phyloP scores from a whole-genome alignment of 2,888 invertebrate genomes.

The Argyresthia goedartella region DNA sequence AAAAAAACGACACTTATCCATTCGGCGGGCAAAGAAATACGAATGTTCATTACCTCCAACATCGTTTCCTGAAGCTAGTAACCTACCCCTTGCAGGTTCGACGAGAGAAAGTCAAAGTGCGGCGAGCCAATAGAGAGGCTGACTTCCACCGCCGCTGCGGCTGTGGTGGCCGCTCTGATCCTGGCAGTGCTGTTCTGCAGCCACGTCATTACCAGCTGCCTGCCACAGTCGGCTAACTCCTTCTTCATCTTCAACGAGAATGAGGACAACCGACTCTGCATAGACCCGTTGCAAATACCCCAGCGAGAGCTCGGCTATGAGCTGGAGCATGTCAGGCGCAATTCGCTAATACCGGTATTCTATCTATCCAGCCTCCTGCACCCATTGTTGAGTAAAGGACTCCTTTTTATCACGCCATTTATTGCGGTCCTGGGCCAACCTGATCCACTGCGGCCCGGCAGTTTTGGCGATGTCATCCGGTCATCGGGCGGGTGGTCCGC shows the following conservation, averaged over 20 bases:
- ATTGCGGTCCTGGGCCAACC: no score
- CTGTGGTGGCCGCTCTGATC: slow-evolving; percentile 26
- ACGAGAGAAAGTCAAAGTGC: slow-evolving; percentile 36
- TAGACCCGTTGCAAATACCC: slow-evolving; percentile 22
- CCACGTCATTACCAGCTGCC: slow-evolving; percentile 34
- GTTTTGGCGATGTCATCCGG: no score
- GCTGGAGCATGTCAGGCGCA: slow-evolving; percentile 8
- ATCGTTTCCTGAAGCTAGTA: no score
- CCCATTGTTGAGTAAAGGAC: no score
- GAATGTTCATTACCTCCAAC: no score
- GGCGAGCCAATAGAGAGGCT: slow-evolving; percentile 30
- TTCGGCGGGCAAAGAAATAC: no score
- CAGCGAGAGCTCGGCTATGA: background rate
- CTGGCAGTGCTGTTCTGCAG: slow-evolving; percentile 34
- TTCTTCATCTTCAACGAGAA: slow-evolving; percentile 58
- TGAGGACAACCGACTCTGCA: slow-evolving; percentile 52
- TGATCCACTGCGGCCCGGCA: no score
- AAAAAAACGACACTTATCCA: no score
- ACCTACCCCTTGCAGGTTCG: slow-evolving; percentile 27
- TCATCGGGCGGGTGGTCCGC: no score
- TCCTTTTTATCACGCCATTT: no score
- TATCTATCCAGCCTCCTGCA: no score
- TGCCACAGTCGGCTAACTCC: slow-evolving; percentile 41
- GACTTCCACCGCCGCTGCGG: slow-evolving; percentile 31
- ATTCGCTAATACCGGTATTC: slow-evolving; percentile 40